These are phyloP conservation scores for Lampropteryx suffumata DNA, from an alignment of 2,888 invertebrate genomes.

Conservation along the genomic window DNA sequence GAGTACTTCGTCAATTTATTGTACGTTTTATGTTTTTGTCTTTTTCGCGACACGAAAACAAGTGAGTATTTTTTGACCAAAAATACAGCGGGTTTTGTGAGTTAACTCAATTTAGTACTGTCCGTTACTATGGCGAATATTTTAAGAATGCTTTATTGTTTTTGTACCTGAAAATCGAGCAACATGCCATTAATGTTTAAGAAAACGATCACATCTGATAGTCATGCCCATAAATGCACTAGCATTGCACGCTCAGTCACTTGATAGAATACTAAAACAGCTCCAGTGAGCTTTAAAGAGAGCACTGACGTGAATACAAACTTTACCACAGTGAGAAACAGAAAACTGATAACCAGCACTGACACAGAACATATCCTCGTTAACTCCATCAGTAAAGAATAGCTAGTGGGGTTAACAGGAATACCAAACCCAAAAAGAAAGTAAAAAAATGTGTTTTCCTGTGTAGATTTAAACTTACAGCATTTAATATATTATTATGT, in stretches of 20 bases:
- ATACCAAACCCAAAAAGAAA: too few species aligned
- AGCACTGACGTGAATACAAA: slow-evolving; percentile 55
- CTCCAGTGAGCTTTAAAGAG: slow-evolving; percentile 48
- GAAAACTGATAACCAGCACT: too few species aligned
- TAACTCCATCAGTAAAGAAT: too few species aligned
- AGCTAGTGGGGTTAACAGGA: too few species aligned
- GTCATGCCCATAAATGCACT: slow-evolving; percentile 34
- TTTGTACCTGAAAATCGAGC: neutral
- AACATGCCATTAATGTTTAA: slow-evolving; percentile 14
- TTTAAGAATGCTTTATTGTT: neutral
- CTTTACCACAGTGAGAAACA: neutral
- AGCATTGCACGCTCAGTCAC: slow-evolving; percentile 40
- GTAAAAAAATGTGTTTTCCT: too few species aligned
- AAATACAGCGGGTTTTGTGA: slow-evolving; percentile 3
- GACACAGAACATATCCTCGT: too few species aligned
- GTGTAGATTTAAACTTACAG: too few species aligned
- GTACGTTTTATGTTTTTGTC: slow-evolving; percentile 1
- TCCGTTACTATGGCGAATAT: neutral
- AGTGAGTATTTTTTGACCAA: neutral
- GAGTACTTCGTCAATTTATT: slow-evolving; percentile 20
- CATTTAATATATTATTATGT: too few species aligned
- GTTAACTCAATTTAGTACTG: slow-evolving; percentile 3
- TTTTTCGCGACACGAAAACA: slow-evolving; percentile 1
- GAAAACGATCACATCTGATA: slow-evolving; percentile 26
- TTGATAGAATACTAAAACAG: slow-evolving; percentile 57